Evolutionary conservation across 2,113 vertebrate species (phyloP).

Genomic region (Crotalus viridis): DNA sequence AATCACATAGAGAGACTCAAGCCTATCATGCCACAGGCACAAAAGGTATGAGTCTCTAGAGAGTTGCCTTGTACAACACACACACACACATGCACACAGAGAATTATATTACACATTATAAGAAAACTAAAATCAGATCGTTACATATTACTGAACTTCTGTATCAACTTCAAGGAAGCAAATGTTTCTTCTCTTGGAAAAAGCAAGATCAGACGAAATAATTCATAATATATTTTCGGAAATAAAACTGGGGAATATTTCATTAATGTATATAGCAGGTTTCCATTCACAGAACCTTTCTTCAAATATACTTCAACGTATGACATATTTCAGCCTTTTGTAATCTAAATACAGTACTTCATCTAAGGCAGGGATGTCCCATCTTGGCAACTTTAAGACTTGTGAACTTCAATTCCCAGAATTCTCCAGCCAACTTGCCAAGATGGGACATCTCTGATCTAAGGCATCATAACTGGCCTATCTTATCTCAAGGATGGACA

Average conservation of each 20-base stretch:
- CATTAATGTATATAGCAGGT: neutral
- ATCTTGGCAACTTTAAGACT: too few relatives aligned
- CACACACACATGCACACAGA: neutral
- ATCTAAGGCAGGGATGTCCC: neutral
- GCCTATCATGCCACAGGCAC: slow-evolving; percentile 27
- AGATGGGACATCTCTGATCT: neutral
- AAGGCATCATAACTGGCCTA: neutral
- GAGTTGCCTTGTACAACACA: neutral
- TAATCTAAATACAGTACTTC: neutral
- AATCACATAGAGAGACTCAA: slow-evolving; percentile 5
- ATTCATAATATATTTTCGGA: neutral
- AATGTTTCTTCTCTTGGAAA: neutral
- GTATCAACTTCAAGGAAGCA: neutral
- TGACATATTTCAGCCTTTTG: neutral
- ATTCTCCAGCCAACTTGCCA: neutral
- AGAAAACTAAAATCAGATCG: neutral
- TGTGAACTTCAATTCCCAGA: neutral
- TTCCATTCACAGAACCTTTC: neutral
- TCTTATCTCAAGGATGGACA: neutral
- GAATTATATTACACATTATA: neutral
- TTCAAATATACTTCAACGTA: neutral
- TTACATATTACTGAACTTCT: neutral
- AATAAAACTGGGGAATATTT: neutral
- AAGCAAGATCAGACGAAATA: neutral
- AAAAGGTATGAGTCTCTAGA: slow-evolving; percentile 16